Conservation (phyloP, 2,797 vertebrate species). For the Epinephelus coioides region DNA sequence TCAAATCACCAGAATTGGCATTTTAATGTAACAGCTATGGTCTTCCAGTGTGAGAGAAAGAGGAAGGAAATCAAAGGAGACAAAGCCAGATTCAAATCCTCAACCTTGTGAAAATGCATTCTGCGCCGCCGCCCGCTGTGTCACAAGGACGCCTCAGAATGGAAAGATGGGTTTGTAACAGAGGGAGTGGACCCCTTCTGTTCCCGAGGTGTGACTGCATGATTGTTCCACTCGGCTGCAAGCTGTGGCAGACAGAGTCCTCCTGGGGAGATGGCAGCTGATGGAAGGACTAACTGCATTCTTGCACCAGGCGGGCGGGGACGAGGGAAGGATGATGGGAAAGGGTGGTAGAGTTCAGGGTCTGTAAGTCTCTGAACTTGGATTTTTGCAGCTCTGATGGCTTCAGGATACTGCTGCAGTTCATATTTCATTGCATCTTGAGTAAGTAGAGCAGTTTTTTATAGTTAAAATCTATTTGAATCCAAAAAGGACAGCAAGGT, state of each 20-base stretch:
- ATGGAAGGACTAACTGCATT: conserved; percentile 50
- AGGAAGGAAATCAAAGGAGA: neutral
- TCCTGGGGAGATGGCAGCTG: conserved; percentile 64
- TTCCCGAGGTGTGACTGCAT: conserved; percentile 71
- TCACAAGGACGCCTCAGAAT: conserved; percentile 43
- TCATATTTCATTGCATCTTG: neutral
- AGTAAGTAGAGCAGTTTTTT: neutral
- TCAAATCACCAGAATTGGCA: neutral
- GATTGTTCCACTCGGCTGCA: conserved; percentile 71
- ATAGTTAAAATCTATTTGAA: neutral
- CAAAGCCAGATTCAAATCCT: conserved; percentile 35
- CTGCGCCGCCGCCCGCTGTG: conserved; percentile 32
- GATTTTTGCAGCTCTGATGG: neutral
- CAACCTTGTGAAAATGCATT: conserved; percentile 42
- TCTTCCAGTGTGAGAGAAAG: neutral
- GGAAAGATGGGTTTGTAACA: conserved; percentile 37
- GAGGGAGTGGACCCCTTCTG: conserved; percentile 59
- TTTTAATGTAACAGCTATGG: neutral
- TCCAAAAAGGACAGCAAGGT: neutral
- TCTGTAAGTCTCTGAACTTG: neutral
- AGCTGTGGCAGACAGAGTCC: conserved; percentile 66
- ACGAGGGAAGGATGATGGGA: neutral
- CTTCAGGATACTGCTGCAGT: neutral
- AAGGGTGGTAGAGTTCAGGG: neutral
- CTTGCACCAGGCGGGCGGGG: conserved; percentile 29